Conservation (phyloP, 35 echinoderm and acorn worm genomes). For the Apostichopus californicus region DNA sequence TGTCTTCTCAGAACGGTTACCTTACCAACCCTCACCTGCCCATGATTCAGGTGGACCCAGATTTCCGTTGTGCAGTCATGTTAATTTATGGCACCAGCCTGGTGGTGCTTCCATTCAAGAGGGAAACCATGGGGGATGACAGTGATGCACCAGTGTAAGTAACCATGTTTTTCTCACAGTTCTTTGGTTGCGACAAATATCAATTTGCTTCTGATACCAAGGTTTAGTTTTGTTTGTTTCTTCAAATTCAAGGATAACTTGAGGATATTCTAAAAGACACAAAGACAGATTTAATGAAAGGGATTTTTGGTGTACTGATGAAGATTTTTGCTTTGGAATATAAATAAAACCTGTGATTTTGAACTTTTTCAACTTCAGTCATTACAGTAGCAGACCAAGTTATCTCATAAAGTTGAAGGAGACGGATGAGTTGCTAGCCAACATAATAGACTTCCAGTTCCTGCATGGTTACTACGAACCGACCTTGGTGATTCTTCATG, state of each 20-base stretch:
- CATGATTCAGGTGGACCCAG: constrained; percentile 78
- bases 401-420: constrained; percentile 90
- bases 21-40: constrained; percentile 49
- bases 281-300: too few species aligned
- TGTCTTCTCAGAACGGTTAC: constrained; percentile 23
- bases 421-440: constrained; percentile 77
- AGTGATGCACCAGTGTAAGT: constrained; percentile 30
- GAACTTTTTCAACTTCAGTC: not conserved
- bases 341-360: not conserved
- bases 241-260: too few species aligned
- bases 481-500: constrained; percentile 87
- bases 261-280: too few species aligned
- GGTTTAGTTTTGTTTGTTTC: too few species aligned
- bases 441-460: constrained; percentile 91
- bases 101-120: constrained; percentile 87
- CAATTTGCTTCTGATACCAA: too few species aligned
- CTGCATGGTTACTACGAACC: constrained; percentile 98
- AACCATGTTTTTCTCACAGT: not conserved
- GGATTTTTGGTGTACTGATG: too few species aligned
- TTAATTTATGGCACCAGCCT: constrained; percentile 81
- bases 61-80: constrained; percentile 95
- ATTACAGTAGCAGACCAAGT: constrained; percentile 70
- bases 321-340: too few species aligned
- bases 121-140: constrained; percentile 75
- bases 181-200: too few species aligned